Percentiles rank a stretch among this genome's conserved stretches.
Evolutionary conservation across 2,888 invertebrate genomes (phyloP).

Genomic region (Nysson spinosus): DNA sequence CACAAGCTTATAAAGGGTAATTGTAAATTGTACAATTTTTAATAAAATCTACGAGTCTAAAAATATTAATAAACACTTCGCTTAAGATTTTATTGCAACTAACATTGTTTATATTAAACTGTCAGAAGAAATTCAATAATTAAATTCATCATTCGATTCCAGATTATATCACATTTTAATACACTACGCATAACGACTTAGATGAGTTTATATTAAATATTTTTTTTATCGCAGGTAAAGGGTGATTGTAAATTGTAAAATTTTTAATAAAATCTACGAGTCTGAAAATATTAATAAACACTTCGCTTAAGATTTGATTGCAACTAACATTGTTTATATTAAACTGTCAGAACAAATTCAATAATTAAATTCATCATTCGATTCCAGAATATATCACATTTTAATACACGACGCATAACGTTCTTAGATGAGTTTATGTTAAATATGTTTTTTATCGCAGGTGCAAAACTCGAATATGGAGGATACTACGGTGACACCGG

Average conservation of each 20-base stretch:
- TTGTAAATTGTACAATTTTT: too few species aligned
- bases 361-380: too few species aligned
- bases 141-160: too few species aligned
- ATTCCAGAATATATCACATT: too few species aligned
- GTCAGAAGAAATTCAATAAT: too few species aligned
- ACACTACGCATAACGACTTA: too few species aligned
- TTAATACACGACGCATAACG: too few species aligned
- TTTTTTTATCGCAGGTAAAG: conserved; percentile 50
- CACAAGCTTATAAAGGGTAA: conserved; percentile 69
- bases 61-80: background rate
- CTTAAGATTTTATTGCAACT: background rate
- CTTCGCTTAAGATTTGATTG: background rate
- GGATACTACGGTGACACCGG: conserved; percentile 64
- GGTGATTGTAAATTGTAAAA: too few species aligned
- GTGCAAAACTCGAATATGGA: conserved; percentile 37
- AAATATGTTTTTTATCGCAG: conserved; percentile 30
- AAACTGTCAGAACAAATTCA: too few species aligned
- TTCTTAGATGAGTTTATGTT: background rate
- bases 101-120: too few species aligned
- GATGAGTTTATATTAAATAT: background rate
- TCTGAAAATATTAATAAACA: background rate
- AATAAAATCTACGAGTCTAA: background rate
- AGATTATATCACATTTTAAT: too few species aligned
- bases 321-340: too few species aligned
- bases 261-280: background rate